phyloP scores from a whole-genome alignment of 2,797 vertebrate species.

The Sebastes minor region DNA sequence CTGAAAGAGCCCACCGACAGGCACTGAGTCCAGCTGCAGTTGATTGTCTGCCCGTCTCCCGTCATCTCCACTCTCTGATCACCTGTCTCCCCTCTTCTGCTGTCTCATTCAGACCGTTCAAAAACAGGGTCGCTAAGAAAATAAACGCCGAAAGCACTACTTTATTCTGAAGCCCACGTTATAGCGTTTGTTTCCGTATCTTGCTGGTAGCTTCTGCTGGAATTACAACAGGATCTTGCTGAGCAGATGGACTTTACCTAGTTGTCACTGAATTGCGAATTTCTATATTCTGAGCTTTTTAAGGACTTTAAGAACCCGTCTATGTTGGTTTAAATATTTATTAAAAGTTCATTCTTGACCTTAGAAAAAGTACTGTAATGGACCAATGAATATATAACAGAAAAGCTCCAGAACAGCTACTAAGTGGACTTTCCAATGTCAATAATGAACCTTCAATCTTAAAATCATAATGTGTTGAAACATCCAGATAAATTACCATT shows the following conservation, averaged over 20 bases:
- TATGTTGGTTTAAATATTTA: neutral
- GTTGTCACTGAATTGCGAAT: neutral
- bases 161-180: too few species aligned
- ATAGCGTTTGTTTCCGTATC: neutral
- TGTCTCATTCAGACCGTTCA: too few species aligned
- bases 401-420: neutral
- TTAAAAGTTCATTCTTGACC: neutral
- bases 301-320: neutral
- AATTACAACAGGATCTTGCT: neutral
- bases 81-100: too few species aligned
- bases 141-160: too few species aligned
- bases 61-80: too few species aligned
- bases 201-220: neutral
- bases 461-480: constrained; percentile 11
- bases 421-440: constrained; percentile 3
- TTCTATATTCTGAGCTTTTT: neutral
- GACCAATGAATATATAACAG: neutral
- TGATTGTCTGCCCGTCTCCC: too few species aligned
- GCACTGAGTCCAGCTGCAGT: too few species aligned
- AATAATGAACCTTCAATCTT: constrained; percentile 12
- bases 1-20: too few species aligned
- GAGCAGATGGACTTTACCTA: neutral
- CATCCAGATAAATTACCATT: constrained; percentile 33
- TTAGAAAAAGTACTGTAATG: neutral
- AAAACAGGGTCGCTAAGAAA: too few species aligned